A percentile compares a stretch with the other conserved stretches of the same genome.
phyloP scores from a whole-genome alignment of 2,888 invertebrate genomes.

The Drosophila neoperkinsi region DNA sequence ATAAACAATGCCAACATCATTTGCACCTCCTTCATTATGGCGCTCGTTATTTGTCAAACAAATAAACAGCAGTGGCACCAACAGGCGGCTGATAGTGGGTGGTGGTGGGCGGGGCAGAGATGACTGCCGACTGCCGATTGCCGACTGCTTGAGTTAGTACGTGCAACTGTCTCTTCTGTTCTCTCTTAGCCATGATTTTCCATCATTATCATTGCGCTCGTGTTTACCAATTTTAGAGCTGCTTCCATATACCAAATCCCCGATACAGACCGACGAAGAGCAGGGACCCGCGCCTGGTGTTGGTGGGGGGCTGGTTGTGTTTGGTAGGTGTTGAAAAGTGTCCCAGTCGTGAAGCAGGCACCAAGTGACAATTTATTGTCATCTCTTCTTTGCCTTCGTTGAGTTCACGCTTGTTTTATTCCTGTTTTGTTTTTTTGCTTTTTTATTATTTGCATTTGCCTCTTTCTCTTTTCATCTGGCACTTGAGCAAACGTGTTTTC shows the following conservation, averaged over 20 bases:
- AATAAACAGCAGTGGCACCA: slow-evolving; percentile 64
- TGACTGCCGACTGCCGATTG: slow-evolving; percentile 54
- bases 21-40: slow-evolving; percentile 82
- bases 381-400: slow-evolving; percentile 60
- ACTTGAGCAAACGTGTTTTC: slow-evolving; percentile 50
- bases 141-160: slow-evolving; percentile 49
- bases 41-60: slow-evolving; percentile 81
- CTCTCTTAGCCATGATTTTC: slow-evolving; percentile 67
- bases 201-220: slow-evolving; percentile 76
- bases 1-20: slow-evolving; percentile 82
- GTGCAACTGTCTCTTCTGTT: slow-evolving; percentile 67
- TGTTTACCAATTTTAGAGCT: slow-evolving; percentile 74
- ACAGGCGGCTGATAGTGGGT: neutral
- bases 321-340: slow-evolving; percentile 6
- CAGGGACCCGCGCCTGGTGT: neutral
- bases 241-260: slow-evolving; percentile 33
- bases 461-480: slow-evolving; percentile 48
- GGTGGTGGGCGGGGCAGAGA: slow-evolving; percentile 5
- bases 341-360: slow-evolving; percentile 21
- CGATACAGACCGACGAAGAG: slow-evolving; percentile 17
- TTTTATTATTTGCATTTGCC: slow-evolving; percentile 72
- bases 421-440: slow-evolving; percentile 39
- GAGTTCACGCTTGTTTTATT: slow-evolving; percentile 57
- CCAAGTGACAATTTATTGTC: slow-evolving; percentile 80
- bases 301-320: neutral